Base-by-base conservation (phyloP, 2,797 vertebrate genomes). In the Crenichthys baileyi region DNA sequence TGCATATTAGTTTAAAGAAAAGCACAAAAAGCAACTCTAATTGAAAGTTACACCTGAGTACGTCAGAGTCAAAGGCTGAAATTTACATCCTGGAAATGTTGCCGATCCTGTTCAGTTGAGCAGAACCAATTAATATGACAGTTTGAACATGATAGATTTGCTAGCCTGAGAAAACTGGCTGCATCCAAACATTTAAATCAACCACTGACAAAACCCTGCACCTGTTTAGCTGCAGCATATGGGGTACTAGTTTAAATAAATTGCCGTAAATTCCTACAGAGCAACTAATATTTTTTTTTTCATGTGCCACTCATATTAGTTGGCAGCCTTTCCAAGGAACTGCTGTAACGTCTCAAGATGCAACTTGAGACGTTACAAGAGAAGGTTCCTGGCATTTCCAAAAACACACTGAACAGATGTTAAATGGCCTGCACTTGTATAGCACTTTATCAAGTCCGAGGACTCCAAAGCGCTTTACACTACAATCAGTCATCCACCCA, bases 51-150 rank as follows among this genome's bases (percentile, higher is more conserved):
- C 91, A 94, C 91, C 93, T 95, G 95, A 94, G 90, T 90, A 92
- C 86, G 24, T 92, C 86, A 70, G 86, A 94, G 91, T 91, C 90
- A 93, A 92, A 92, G 91, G 92, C 88, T 92, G 82, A 92, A 87
- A 94, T 95, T 91, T 92, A 92, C 90, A 93, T 91, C 85, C 85
- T 78, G 83, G 87, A 91, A 90, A 92, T 93, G 87, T 91, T 92
- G 86, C 91, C 85, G 91, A 93, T 94, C 67, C 90, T 68, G 88
- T 90, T 95, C 93, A 93, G 90, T 93, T 91, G 92, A 95, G 94
- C 95, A 94, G 92, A 95, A 95, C 95, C 87, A 94, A 96, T 95
- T 96, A 95, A 95, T 92, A 87, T 92, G 93, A 94, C 94, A 93
- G 90, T 93, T 92, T 94, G 89, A 92, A 94, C 91, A 91, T 93